These are phyloP conservation scores for Nemotelus nigrinus DNA, from an alignment of 2,888 invertebrate species.

Conservation along the genomic window DNA sequence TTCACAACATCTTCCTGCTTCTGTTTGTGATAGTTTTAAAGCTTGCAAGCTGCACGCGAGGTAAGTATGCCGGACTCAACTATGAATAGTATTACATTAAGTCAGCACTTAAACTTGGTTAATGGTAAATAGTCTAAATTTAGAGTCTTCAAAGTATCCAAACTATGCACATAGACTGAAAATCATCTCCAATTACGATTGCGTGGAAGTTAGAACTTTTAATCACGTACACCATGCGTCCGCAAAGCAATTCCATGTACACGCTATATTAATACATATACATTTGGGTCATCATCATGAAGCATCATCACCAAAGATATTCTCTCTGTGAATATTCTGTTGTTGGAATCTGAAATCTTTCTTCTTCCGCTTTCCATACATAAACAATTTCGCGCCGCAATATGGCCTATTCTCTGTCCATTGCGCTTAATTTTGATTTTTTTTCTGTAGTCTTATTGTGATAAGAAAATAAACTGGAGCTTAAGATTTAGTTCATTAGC, in stretches of 20 bases:
- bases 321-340: neutral
- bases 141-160: neutral
- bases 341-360: neutral
- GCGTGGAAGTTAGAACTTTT: neutral
- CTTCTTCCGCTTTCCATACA: neutral
- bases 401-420: too few relatives aligned
- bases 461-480: neutral
- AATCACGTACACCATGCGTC: constrained; percentile 22
- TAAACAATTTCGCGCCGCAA: neutral
- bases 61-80: neutral
- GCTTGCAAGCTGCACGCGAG: neutral
- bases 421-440: too few relatives aligned
- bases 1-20: neutral
- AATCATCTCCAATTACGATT: constrained; percentile 25
- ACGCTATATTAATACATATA: neutral
- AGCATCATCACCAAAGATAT: constrained; percentile 11
- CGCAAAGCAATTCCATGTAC: neutral
- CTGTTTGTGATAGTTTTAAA: constrained; percentile 8
- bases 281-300: constrained; percentile 28
- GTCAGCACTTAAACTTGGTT: neutral
- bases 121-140: constrained; percentile 2
- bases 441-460: neutral
- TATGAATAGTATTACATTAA: neutral
- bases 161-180: neutral
- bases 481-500: neutral